phyloP scores from a whole-genome alignment of 2,888 invertebrate species.

The Leucophenga montana region DNA sequence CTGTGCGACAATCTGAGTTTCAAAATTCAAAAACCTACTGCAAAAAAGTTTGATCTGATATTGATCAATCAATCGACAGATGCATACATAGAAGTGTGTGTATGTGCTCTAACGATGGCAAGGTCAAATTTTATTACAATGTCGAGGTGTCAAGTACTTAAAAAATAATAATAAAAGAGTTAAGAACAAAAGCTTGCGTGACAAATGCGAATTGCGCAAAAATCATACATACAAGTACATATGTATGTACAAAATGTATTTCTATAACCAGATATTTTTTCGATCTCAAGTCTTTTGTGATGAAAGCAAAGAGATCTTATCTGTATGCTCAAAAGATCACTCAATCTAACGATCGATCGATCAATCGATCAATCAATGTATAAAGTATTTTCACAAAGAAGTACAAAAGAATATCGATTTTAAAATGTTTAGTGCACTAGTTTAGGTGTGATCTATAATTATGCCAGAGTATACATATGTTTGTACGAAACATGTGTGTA shows the following conservation, averaged over 20 bases:
- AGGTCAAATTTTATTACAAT: constrained; percentile 22
- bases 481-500: too few relatives aligned
- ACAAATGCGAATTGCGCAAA: constrained; percentile 10
- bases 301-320: too few relatives aligned
- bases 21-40: too few relatives aligned
- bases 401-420: not conserved
- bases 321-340: too few relatives aligned
- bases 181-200: constrained; percentile 7
- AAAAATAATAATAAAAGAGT: not conserved
- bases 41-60: too few relatives aligned
- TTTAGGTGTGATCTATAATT: not conserved
- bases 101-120: not conserved
- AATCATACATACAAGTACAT: not conserved
- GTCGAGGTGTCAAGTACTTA: constrained; percentile 19
- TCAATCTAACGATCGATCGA: not conserved
- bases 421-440: not conserved
- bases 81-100: too few relatives aligned
- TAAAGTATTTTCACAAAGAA: not conserved
- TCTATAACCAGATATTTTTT: too few relatives aligned
- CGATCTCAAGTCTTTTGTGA: too few relatives aligned
- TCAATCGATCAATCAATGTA: not conserved
- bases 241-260: too few relatives aligned
- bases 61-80: too few relatives aligned
- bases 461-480: too few relatives aligned
- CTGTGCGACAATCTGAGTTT: too few relatives aligned